Evolutionary conservation across 2,797 vertebrate species (phyloP).

Genomic region (Yasuhikotakia modesta): DNA sequence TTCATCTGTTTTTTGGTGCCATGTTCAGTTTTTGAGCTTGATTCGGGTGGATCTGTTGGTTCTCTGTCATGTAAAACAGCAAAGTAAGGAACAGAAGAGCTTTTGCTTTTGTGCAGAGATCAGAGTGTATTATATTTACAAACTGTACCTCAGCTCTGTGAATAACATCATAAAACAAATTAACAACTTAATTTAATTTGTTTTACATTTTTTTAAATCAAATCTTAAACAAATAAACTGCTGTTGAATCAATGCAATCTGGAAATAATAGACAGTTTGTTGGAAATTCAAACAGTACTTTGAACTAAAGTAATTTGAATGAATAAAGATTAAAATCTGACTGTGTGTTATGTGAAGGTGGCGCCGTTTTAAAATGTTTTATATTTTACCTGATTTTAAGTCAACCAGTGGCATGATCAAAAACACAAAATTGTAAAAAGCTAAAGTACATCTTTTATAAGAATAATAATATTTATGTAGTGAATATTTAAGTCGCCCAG

Average conservation of each 20-base stretch:
- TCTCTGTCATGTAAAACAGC: constrained; percentile 3
- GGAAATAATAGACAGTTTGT: not conserved
- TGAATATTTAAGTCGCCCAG: constrained; percentile 46
- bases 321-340: not conserved
- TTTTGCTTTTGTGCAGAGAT: not conserved
- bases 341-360: not conserved
- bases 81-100: constrained; percentile 17
- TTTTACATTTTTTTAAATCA: no score
- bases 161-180: not conserved
- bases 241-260: not conserved
- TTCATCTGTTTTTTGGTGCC: constrained; percentile 55
- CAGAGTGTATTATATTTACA: not conserved
- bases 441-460: constrained; percentile 23
- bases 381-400: not conserved
- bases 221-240: not conserved
- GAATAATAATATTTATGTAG: no score
- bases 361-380: not conserved
- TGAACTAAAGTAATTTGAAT: not conserved
- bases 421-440: not conserved
- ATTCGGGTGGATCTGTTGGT: constrained; percentile 47
- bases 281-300: not conserved
- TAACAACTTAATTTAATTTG: not conserved
- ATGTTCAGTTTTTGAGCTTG: constrained; percentile 46
- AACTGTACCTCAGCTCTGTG: not conserved
- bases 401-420: not conserved